Percentiles rank a stretch among this genome's conserved stretches.
These are phyloP conservation scores for Hephaestus fuliginosus DNA, from an alignment of 2,797 vertebrate genomes.

Conservation along the genomic window DNA sequence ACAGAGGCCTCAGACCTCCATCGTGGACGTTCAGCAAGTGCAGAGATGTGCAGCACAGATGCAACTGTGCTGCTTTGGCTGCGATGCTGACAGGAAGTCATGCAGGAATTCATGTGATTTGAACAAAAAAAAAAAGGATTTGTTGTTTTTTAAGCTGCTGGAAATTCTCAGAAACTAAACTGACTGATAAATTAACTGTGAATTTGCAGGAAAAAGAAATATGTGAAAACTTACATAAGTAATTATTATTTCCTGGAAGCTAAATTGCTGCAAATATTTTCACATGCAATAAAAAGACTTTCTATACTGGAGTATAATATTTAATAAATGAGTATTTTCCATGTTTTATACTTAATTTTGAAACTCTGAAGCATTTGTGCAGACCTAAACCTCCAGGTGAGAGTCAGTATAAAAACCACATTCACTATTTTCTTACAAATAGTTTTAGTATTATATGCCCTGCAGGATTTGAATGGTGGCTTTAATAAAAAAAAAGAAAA, in stretches of 20 bases:
- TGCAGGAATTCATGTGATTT: background rate
- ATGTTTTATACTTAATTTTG: background rate
- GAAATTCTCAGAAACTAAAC: background rate
- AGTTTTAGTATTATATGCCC: constrained; percentile 22
- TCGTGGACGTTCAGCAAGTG: background rate
- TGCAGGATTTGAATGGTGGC: background rate
- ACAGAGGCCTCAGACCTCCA: constrained; percentile 25
- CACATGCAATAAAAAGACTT: background rate
- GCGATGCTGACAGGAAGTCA: constrained; percentile 1
- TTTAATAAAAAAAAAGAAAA: constrained; percentile 24
- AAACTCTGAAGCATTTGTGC: background rate
- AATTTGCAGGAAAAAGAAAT: background rate
- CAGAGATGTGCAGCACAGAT: constrained; percentile 35
- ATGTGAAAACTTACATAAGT: background rate
- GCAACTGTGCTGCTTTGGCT: constrained; percentile 17
- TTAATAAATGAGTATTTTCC: background rate
- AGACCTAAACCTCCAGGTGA: background rate
- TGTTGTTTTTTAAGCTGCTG: constrained; percentile 5
- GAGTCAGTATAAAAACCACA: background rate
- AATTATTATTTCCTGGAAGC: background rate
- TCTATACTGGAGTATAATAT: background rate
- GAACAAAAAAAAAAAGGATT: accelerated
- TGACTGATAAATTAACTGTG: background rate
- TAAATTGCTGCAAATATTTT: background rate
- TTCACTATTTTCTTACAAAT: constrained; percentile 2